Evolutionary conservation across 2,113 vertebrate genomes (phyloP).

Genomic region (Suncus etruscus): DNA sequence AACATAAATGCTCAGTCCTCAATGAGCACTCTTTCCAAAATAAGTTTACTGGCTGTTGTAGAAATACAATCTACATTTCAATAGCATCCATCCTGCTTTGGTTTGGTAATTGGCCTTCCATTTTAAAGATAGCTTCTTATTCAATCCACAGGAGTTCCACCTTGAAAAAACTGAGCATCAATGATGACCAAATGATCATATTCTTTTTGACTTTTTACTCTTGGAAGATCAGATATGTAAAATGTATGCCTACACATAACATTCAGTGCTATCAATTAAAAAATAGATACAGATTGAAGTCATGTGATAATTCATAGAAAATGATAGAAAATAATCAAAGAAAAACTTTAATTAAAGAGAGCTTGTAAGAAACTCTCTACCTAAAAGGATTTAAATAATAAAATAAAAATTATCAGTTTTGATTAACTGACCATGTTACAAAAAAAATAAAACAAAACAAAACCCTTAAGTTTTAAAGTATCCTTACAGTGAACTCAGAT

Average conservation of each 20-base stretch:
- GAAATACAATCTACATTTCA: constrained; percentile 75
- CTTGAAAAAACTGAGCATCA: constrained; percentile 34
- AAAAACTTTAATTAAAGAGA: constrained; percentile 1
- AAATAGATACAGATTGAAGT: constrained; percentile 31
- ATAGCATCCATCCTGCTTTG: constrained; percentile 60
- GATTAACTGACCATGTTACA: background rate
- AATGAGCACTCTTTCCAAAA: constrained; percentile 80
- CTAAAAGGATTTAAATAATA: background rate
- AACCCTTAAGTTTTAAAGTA: background rate
- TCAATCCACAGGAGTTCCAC: constrained; percentile 38
- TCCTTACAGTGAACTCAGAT: background rate
- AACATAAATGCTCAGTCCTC: constrained; percentile 79
- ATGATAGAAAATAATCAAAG: background rate
- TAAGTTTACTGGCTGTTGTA: constrained; percentile 77
- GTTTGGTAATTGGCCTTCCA: constrained; percentile 76
- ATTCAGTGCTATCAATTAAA: background rate
- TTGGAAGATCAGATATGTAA: constrained; percentile 34
- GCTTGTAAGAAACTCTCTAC: background rate
- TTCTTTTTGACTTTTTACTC: constrained; percentile 21
- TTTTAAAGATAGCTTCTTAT: constrained; percentile 74
- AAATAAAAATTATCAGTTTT: background rate
- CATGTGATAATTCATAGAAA: constrained; percentile 24
- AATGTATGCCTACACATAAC: background rate
- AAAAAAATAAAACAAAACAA: background rate
- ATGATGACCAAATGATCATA: background rate